Base-by-base conservation (phyloP, 2,797 vertebrate genomes). In the Chelon labrosus region DNA sequence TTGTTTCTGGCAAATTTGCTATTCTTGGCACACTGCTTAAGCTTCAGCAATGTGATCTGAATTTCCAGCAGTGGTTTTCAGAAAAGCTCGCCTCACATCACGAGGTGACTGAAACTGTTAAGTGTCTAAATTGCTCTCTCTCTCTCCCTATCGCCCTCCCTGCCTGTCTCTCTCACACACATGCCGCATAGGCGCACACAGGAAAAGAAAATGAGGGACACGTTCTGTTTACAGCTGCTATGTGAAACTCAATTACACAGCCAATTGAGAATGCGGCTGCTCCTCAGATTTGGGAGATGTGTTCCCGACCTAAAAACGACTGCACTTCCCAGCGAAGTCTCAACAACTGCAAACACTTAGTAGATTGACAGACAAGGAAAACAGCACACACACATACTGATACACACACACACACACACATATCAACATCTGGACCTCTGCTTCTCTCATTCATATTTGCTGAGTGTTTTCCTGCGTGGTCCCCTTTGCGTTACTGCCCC, bases 241-340 rank as follows among this genome's bases (percentile, higher is more conserved):
- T 56, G 71, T 83, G 65, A 91, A 89, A 92, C 83, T 89, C 78
- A 91, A 90, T 92, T 91, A 93, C 83, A 91, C 87, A 86, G 84
- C 65, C 85, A 89, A 84, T 90, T 89, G 87, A 88, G 67, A 87
- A 84, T 71, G 78, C 77, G 80, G 58, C 73, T 39, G 69, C 61
- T 82, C 80, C 75, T 80, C 66, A 78, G 80, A 84, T 89, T 78
- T 82, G 75, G 42, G 17, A 68, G 84, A 88, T 78, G 65, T 74
- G 75, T 74, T 84, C 52, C 73, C 80, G 77, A 87, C 78, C 79
- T 68, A 70, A 90, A 84, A 73, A 80, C 59, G 59, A 81, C 67
- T 59, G 65, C 42, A 46, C 70, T 61, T 85, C 56, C 67, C 62
- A 56, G 49, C 58, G 50, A 85, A 73, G 62, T 44, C 67, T 58